A percentile compares a stretch with the other conserved stretches of the same genome.
Conservation (phyloP, 1,140 invertebrate genomes). For the Oppia nitens region DNA sequence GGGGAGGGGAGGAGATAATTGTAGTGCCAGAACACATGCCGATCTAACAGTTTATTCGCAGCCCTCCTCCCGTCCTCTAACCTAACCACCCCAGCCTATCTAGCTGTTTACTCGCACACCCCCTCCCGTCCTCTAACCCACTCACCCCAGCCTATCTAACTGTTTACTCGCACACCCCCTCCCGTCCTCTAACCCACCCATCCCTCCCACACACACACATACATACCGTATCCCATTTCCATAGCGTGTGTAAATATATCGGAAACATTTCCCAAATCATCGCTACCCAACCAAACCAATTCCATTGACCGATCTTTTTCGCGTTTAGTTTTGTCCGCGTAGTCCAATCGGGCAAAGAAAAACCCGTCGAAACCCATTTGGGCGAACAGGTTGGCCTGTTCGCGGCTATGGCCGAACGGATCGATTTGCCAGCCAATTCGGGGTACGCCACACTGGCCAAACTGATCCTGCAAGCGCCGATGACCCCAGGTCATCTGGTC, state of each 20-base stretch:
- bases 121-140: too few relatives aligned
- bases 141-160: too few relatives aligned
- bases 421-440: slow-evolving; percentile 45
- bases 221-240: slow-evolving; percentile 31
- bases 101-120: too few relatives aligned
- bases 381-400: slow-evolving; percentile 36
- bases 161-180: too few relatives aligned
- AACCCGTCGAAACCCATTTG: slow-evolving; percentile 27
- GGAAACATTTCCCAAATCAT: slow-evolving; percentile 16
- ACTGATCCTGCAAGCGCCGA: slow-evolving; percentile 33
- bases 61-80: too few relatives aligned
- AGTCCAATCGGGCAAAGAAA: slow-evolving; percentile 15
- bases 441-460: slow-evolving; percentile 39
- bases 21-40: too few relatives aligned
- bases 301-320: slow-evolving; percentile 6
- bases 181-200: too few relatives aligned
- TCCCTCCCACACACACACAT: too few relatives aligned
- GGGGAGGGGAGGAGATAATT: too few relatives aligned
- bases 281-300: slow-evolving; percentile 21
- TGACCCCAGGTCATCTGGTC: slow-evolving; percentile 56
- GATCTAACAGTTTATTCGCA: too few relatives aligned
- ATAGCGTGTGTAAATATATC: slow-evolving; percentile 33
- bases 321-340: slow-evolving; percentile 9
- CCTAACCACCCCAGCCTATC: too few relatives aligned
- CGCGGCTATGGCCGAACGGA: slow-evolving; percentile 43